Base-by-base conservation (phyloP, 92 coral and sea anemone genomes). In the Galaxea fascicularis region DNA sequence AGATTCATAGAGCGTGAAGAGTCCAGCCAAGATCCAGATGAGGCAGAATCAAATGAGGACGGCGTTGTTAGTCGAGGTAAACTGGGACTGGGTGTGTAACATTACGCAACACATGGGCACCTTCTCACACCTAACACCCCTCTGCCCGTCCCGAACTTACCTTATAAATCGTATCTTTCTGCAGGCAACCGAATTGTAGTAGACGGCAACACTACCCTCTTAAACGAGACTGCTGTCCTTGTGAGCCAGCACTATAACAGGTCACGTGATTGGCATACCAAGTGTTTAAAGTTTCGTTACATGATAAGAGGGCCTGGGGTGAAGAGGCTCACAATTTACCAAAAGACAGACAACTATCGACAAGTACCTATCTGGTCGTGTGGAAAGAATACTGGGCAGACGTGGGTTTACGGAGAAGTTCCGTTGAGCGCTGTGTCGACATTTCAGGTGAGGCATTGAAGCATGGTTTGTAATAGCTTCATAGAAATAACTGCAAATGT, bases 261-360 rank as follows among this genome's bases (percentile, higher is more conserved):
- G 47, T 87, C 86, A 49, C 52, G 73, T 15, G 80, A 71, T 62
- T 80, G 86, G 81, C 60, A 87, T 65, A 72, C 65, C 17, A 53
- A 79, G 28, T 87, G 90, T 46, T 66, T 87, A 30, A 71, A 57
- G 28, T 80, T 87, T 87, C 90, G 90, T 53, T 87, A 80, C 75
- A 87, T 72, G 80, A 7, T 71, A 39, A 54, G 56, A 25, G 90
- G 86, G 9, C 81, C 82, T 26, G 90, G 90, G 4, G 24, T 3
- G 68, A 53, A 57, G 16, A 52, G 1, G 4, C 26, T 81, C 12
- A 68, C 76, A 54, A 68, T 81, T 29, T 81, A 69, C 66, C 77
- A 68, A 18, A 69, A 69, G 69, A 66, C 62, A 30, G 27, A 54
- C 27, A 28, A 20, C 46, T 53, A 52, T 52, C 68, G 76, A 53